A percentile compares a stretch with the other conserved stretches of the same genome.
Evolutionary conservation across 2,888 invertebrate genomes (phyloP).

Genomic region (Luperina testacea): DNA sequence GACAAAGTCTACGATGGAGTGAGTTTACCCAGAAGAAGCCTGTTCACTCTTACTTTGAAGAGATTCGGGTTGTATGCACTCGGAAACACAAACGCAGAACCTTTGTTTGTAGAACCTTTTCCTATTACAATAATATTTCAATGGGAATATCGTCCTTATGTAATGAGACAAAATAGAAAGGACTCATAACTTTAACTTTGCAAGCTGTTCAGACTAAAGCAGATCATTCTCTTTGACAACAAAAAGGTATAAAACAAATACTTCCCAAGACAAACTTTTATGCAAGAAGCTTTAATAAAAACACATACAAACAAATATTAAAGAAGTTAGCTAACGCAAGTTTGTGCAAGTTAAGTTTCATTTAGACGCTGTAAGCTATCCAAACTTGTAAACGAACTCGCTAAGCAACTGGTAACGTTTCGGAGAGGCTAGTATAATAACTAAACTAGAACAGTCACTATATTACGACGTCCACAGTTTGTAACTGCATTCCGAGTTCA

Average conservation of each 20-base stretch:
- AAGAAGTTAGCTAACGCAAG: slow-evolving; percentile 36
- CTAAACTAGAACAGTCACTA: slow-evolving; percentile 42
- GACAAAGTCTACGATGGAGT: too few species aligned
- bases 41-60: too few species aligned
- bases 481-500: slow-evolving; percentile 44
- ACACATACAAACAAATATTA: slow-evolving; percentile 36
- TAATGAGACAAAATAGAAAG: not conserved
- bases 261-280: not conserved
- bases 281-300: slow-evolving; percentile 2
- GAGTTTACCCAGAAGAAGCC: too few species aligned
- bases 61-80: too few species aligned
- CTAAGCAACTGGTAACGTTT: slow-evolving; percentile 46
- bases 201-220: not conserved
- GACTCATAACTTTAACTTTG: not conserved
- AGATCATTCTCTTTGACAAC: not conserved
- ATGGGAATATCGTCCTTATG: not conserved
- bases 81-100: too few species aligned
- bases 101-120: too few species aligned
- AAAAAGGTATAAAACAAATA: not conserved
- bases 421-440: slow-evolving; percentile 41
- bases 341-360: slow-evolving; percentile 48
- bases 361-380: slow-evolving; percentile 48
- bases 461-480: slow-evolving; percentile 47
- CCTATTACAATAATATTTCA: not conserved
- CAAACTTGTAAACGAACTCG: slow-evolving; percentile 38